phyloP scores from a whole-genome alignment of 1,140 invertebrate genomes.

The Rhagoletis zephyria region DNA sequence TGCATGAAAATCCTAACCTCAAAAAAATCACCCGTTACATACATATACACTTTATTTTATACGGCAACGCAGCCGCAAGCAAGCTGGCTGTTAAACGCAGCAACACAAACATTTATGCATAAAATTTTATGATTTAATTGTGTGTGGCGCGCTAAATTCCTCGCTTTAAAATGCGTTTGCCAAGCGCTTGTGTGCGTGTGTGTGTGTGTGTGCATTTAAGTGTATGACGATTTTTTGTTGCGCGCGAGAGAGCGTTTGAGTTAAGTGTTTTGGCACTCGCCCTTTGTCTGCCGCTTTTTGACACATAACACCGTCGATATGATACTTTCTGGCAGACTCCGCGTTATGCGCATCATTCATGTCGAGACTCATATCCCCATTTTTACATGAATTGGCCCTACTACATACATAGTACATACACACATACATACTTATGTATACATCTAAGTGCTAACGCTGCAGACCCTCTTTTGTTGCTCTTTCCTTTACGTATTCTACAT shows the following conservation, averaged over 20 bases:
- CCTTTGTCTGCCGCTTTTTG: neutral
- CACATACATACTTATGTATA: neutral
- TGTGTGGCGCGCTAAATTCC: constrained; percentile 10
- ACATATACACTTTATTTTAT: neutral
- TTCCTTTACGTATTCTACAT: too few species aligned
- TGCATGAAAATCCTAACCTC: too few species aligned
- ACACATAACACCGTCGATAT: too few species aligned
- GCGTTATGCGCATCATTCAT: neutral
- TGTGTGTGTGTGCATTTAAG: neutral
- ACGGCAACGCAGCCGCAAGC: too few species aligned
- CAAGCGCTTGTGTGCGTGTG: neutral
- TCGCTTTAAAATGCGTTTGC: neutral
- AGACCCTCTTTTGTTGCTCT: neutral
- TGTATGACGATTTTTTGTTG: neutral
- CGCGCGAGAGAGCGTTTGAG: neutral
- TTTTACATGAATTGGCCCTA: too few species aligned
- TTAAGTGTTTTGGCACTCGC: constrained; percentile 41
- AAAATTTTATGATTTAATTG: constrained; percentile 37
- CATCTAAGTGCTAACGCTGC: neutral
- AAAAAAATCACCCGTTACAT: too few species aligned
- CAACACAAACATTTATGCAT: neutral
- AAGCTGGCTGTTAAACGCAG: neutral
- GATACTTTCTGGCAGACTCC: too few species aligned
- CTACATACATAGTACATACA: neutral
- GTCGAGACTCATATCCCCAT: neutral